These are phyloP conservation scores for Drosophila ficusphila DNA, from an alignment of 1,140 invertebrate species.

Conservation along the genomic window DNA sequence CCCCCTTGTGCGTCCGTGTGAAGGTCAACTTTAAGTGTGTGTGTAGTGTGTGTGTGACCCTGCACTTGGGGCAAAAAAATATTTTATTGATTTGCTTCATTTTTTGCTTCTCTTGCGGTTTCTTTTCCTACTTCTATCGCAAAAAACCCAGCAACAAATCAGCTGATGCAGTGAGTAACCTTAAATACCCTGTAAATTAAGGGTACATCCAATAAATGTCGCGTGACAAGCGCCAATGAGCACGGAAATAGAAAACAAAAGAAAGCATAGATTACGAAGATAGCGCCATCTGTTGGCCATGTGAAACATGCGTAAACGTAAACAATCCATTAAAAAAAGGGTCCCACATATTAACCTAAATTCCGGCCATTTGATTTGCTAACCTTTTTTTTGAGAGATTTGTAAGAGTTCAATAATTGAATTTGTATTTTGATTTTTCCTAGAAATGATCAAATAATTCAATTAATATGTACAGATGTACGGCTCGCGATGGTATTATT, in stretches of 20 bases:
- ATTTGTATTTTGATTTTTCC: too few species aligned
- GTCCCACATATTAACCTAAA: background rate
- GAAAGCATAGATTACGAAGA: background rate
- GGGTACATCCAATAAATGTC: background rate
- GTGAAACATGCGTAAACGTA: background rate
- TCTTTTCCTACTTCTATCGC: constrained; percentile 18
- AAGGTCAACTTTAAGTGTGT: constrained; percentile 55
- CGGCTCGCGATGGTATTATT: background rate
- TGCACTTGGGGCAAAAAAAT: constrained; percentile 66
- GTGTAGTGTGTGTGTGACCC: constrained; percentile 46
- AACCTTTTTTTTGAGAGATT: too few species aligned
- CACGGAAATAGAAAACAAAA: constrained; percentile 1
- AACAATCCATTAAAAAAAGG: background rate
- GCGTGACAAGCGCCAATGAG: constrained; percentile 17
- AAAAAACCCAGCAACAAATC: constrained; percentile 5
- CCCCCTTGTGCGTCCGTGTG: constrained; percentile 11
- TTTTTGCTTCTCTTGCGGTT: constrained; percentile 19
- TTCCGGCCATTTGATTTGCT: background rate
- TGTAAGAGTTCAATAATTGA: background rate
- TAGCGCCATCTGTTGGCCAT: constrained; percentile 19
- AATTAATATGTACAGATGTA: too few species aligned
- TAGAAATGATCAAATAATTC: too few species aligned
- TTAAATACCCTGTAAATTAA: constrained; percentile 2
- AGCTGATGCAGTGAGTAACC: constrained; percentile 23
- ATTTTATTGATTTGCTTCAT: constrained; percentile 69